Evolutionary conservation across 1,140 invertebrate genomes (phyloP).

Genomic region (Heliconius hewitsoni): DNA sequence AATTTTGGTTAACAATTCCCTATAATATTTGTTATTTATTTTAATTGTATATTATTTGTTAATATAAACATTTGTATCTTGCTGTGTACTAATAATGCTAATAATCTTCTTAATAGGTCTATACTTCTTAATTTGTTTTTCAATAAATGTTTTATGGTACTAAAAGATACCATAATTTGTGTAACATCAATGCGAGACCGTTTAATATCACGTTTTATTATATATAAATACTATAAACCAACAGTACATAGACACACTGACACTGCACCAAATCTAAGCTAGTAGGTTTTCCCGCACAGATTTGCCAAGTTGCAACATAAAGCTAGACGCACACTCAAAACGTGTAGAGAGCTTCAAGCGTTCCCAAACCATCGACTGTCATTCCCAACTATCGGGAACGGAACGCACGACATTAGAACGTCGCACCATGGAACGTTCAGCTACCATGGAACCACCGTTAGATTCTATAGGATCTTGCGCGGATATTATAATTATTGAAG

Average conservation of each 20-base stretch:
- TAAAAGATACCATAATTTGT: no score
- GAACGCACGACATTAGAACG: constrained; percentile 28
- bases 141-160: no score
- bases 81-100: neutral
- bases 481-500: constrained; percentile 41
- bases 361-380: constrained; percentile 36
- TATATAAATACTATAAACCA: neutral
- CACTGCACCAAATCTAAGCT: constrained; percentile 58
- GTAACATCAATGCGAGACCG: neutral
- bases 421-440: constrained; percentile 31
- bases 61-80: neutral
- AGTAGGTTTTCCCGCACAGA: constrained; percentile 70
- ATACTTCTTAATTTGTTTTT: neutral
- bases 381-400: constrained; percentile 20
- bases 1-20: constrained; percentile 23
- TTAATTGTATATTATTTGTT: neutral
- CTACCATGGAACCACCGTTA: constrained; percentile 25
- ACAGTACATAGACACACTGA: constrained; percentile 24
- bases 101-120: neutral
- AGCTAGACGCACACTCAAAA: constrained; percentile 56
- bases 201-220: neutral
- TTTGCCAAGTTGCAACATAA: constrained; percentile 58
- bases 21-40: neutral
- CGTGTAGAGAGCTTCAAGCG: constrained; percentile 43
- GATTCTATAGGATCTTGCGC: constrained; percentile 29